Base-by-base conservation (phyloP, 2,797 vertebrate species). In the Pipistrellus pipistrellus region DNA sequence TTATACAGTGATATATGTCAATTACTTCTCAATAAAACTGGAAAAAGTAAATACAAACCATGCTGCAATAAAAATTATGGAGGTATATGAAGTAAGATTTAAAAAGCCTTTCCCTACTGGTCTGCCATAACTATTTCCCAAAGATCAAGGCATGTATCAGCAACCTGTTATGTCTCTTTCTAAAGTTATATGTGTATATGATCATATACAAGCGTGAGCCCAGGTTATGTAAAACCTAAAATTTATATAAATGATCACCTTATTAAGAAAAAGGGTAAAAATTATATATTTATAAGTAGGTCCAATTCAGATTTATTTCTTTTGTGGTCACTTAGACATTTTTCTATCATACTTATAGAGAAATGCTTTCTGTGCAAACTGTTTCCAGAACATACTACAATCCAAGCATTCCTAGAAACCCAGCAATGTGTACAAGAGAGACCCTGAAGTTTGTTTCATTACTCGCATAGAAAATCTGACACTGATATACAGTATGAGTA, bases 261-360 rank as follows among this genome's bases (percentile, higher is more conserved):
- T 90, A 44, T 57, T 66, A 84, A 66, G 23, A 73, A 89, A 85
- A 75, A 62, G 4, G 35, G 51, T 93, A 75, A 87, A 90, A 78
- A 68, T 44, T 66, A 84, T 51, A 55, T 46, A 38, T 68, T 82
- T 86, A 66, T 53, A 80, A 88, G 21, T 44, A 88, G 2, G 30
- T 59, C 90, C 14, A 32, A 73, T 71, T 85, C 30, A 75, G 30
- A 78, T 44, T 92, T 6, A 77, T 53, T 88, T 91, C 17, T 66
- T 62, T 73, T 64, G 25, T 62, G 35, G 7, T 53, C 21, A 59
- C 62, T 76, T 75, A 90, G 23, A 93, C 8, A 48, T 48, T 76
- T 91, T 93, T 85, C 38, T 91, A 85, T 38, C 87, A 73, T n/a
- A 23, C 46, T 72, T 64, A 55, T 23, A 90, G 77, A 84, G 20